Evolutionary conservation across 2,113 vertebrate species (phyloP), one percentile per base, ranked within the genome.

Genomic region (Sceloporus tristichus): DNA sequence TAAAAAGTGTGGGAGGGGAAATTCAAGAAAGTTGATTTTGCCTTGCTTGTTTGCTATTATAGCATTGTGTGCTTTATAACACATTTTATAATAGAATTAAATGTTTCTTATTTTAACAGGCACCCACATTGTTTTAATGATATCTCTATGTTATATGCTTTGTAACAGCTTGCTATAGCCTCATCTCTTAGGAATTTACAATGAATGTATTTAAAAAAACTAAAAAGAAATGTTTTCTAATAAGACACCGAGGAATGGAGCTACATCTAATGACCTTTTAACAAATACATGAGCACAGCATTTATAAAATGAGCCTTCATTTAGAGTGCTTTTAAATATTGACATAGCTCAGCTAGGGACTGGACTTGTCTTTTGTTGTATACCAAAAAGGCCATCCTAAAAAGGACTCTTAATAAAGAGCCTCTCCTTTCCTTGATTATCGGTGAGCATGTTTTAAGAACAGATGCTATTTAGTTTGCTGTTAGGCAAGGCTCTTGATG

Each of bases 101-200:
- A 94, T 90, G 56, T 92, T 96, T 95, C 85, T 90, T 90, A 92
- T 89, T 95, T 95, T 94, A 95, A 95, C 91, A 96, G 92, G 94
- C 91, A 68, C 89, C 89, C 92, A 92, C 90, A 84, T 96, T 96
- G 91, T 93, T 97, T 96, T 94, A 96, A 95, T 95, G 91, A 92
- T 95, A 95, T 95, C 90, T 97, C 88, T 66, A 29, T 90, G 88
- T 94, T 95, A 86, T 0, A 87, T 87, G 91, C 92, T 94, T 95
- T 95, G 91, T 93, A 95, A 92, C 82, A 85, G 95, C 91, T 93
- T 94, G 90, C 95, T 95, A 94, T 90, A 88, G 95, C 92, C 94
- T 96, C 95, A 96, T 97, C 92, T 96, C 95, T 94, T 94, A 94
- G 93, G 95, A 94, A 97, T 97, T 96, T 95, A 95, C 90, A 91